These are phyloP conservation scores for Perizoma affinitatum DNA, from an alignment of 2,888 invertebrate genomes.

Conservation along the genomic window DNA sequence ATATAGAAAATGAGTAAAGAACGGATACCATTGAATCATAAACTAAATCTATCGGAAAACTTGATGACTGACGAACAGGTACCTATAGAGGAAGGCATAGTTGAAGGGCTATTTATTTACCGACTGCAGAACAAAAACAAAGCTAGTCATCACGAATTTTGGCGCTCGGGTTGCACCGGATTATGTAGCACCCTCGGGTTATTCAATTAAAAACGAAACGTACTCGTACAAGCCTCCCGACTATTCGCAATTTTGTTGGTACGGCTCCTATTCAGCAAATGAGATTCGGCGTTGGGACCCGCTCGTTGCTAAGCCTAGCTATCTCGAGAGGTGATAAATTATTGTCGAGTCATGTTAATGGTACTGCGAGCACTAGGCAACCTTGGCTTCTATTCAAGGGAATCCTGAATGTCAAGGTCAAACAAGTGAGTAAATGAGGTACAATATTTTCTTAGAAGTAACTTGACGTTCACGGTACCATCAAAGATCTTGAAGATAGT, in stretches of 20 bases:
- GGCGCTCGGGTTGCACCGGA: conserved; percentile 60
- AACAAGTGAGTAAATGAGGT: background rate
- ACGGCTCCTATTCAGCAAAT: conserved; percentile 57
- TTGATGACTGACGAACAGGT: conserved; percentile 21
- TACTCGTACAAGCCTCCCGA: conserved; percentile 56
- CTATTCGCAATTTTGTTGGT: conserved; percentile 59
- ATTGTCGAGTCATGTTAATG: conserved; percentile 17
- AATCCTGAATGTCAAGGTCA: conserved; percentile 25
- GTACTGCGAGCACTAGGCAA: conserved; percentile 20
- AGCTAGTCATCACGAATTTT: conserved; percentile 58
- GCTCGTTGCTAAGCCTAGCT: conserved; percentile 19
- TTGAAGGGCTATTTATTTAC: conserved; percentile 50
- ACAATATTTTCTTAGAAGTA: no score
- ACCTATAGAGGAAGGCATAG: conserved; percentile 45
- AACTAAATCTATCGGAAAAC: conserved; percentile 29
- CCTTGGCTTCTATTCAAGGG: conserved; percentile 22
- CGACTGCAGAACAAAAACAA: conserved; percentile 59
- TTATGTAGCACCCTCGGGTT: conserved; percentile 70
- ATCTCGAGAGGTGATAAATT: conserved; percentile 15
- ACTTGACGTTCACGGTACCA: no score
- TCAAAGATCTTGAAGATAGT: no score
- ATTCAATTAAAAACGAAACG: conserved; percentile 73
- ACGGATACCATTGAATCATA: conserved; percentile 20
- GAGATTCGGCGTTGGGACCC: conserved; percentile 48
- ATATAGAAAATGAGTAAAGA: conserved; percentile 8